Evolutionary conservation across 2,797 vertebrate genomes (phyloP).

Genomic region (Botia kubotai): DNA sequence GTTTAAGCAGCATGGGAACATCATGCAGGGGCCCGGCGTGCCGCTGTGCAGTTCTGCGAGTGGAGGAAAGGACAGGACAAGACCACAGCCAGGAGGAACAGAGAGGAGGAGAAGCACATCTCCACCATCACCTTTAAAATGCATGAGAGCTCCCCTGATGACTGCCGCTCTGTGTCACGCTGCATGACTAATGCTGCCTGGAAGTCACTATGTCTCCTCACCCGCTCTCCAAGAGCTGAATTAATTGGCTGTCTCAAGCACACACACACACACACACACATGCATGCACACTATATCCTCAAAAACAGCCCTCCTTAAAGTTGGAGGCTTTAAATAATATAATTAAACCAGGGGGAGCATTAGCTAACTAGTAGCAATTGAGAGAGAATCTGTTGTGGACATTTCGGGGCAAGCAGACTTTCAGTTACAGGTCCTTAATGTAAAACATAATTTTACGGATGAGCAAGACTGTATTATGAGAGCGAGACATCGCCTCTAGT

Average conservation of each 20-base stretch:
- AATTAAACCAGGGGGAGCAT: conserved; percentile 58
- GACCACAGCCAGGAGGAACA: conserved; percentile 34
- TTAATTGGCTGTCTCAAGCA: conserved; percentile 77
- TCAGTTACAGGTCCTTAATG: conserved; percentile 54
- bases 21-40: neutral
- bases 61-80: conserved; percentile 32
- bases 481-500: conserved; percentile 35
- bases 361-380: conserved; percentile 43
- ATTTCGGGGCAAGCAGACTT: conserved; percentile 41
- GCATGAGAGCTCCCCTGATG: conserved; percentile 69
- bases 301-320: conserved; percentile 49
- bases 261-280: conserved; percentile 45
- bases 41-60: neutral
- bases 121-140: conserved; percentile 74
- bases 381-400: conserved; percentile 39
- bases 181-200: conserved; percentile 77
- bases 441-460: conserved; percentile 60
- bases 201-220: conserved; percentile 71
- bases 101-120: conserved; percentile 23
- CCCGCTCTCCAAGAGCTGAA: conserved; percentile 72
- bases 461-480: conserved; percentile 39
- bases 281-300: conserved; percentile 16
- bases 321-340: conserved; percentile 57
- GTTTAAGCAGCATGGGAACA: conserved; percentile 7
- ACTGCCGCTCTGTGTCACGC: conserved; percentile 65